Evolutionary conservation across 2,797 vertebrate species (phyloP).

Genomic region (Siniperca undulata): DNA sequence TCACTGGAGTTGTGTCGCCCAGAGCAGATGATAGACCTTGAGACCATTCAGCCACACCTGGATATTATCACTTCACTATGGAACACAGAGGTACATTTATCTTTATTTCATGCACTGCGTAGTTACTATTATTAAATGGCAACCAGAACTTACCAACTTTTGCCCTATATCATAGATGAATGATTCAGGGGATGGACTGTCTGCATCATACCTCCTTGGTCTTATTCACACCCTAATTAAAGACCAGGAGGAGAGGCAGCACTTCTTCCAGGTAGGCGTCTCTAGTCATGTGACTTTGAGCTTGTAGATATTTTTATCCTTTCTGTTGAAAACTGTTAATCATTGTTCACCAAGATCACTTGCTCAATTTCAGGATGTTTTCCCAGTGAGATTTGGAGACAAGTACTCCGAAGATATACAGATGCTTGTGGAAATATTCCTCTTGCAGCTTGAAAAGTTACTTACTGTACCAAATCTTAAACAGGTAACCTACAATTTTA

Average conservation of each 20-base stretch:
- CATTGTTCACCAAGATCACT: neutral
- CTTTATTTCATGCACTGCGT: slow-evolving; percentile 32
- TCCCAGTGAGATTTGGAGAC: slow-evolving; percentile 75
- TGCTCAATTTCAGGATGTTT: slow-evolving; percentile 48
- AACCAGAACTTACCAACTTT: neutral
- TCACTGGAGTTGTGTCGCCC: slow-evolving; percentile 42
- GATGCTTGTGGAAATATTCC: slow-evolving; percentile 40
- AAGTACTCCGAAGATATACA: slow-evolving; percentile 54
- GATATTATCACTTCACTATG: slow-evolving; percentile 34
- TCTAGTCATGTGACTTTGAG: neutral
- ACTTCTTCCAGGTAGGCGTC: slow-evolving; percentile 32
- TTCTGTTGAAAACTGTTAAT: neutral
- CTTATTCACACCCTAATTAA: slow-evolving; percentile 32
- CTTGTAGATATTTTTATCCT: neutral
- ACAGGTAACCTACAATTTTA: slow-evolving; percentile 26
- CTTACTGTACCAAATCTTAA: slow-evolving; percentile 46
- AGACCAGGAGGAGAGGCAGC: slow-evolving; percentile 27
- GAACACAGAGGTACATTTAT: slow-evolving; percentile 27
- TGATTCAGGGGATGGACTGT: neutral
- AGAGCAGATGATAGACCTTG: slow-evolving; percentile 17
- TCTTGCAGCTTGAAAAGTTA: slow-evolving; percentile 72
- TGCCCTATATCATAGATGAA: neutral
- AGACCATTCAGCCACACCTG: slow-evolving; percentile 45
- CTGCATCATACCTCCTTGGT: slow-evolving; percentile 17
- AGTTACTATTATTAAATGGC: neutral